phyloP scores from a whole-genome alignment of 1,140 invertebrate genomes.

The Anagrus nilaparvatae region DNA sequence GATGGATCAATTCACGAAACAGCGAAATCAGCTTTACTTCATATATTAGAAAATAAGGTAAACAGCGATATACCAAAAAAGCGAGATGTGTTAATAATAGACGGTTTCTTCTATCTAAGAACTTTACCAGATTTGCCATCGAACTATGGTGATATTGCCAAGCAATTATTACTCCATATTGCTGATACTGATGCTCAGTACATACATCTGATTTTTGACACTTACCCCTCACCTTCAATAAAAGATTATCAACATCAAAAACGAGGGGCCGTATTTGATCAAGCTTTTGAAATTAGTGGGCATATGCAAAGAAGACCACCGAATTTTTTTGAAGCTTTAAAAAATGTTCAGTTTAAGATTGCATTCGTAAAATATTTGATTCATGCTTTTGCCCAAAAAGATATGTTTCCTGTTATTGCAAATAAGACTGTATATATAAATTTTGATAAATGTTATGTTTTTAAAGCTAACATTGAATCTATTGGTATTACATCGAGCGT shows the following conservation, averaged over 20 bases:
- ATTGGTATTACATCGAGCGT: conserved; percentile 17
- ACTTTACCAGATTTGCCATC: too few species aligned
- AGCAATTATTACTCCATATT: too few species aligned
- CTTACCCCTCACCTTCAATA: conserved; percentile 15
- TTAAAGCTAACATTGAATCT: conserved; percentile 14
- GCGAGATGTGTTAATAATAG: too few species aligned
- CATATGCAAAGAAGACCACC: conserved; percentile 12
- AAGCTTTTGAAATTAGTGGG: conserved; percentile 11
- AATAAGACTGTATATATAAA: conserved; percentile 23
- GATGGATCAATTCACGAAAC: too few species aligned
- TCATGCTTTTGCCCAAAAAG: conserved; percentile 19
- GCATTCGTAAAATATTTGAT: conserved; percentile 25
- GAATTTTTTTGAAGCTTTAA: conserved; percentile 18
- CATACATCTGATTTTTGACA: conserved; percentile 15
- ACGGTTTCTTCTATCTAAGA: too few species aligned
- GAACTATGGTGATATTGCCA: too few species aligned
- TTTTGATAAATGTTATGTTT: conserved; percentile 19
- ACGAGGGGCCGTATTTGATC: not conserved
- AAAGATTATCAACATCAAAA: conserved; percentile 16
- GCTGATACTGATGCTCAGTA: not conserved
- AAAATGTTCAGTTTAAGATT: conserved; percentile 24
- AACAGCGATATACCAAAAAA: too few species aligned
- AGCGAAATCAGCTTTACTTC: too few species aligned
- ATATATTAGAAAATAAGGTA: too few species aligned
- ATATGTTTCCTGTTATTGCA: conserved; percentile 19